Evolutionary conservation across 1,140 invertebrate genomes (phyloP).

Genomic region (Wiebesia pumilae): DNA sequence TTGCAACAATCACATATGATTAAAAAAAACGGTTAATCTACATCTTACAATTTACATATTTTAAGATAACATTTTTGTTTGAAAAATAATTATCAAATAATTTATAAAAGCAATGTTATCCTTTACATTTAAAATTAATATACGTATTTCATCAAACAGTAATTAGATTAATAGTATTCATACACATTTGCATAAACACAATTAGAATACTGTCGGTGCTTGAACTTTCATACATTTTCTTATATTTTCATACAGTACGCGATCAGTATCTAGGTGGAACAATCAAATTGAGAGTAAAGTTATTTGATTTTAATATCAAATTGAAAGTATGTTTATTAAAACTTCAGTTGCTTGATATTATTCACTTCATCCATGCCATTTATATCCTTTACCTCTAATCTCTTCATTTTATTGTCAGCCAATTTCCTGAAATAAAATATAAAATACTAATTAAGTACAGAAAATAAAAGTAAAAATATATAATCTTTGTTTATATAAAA

Average conservation of each 20-base stretch:
- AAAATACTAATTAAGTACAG: not conserved
- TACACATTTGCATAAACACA: not conserved
- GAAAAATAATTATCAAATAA: not conserved
- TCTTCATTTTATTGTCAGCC: not conserved
- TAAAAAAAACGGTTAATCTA: not conserved
- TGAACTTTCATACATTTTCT: not conserved
- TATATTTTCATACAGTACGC: not conserved
- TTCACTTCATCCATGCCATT: conserved; percentile 43
- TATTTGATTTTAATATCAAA: not conserved
- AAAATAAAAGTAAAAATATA: not conserved
- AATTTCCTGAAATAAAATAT: conserved; percentile 36
- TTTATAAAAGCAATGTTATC: not conserved
- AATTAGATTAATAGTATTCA: not conserved
- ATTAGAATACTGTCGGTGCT: not conserved
- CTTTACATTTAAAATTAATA: not conserved
- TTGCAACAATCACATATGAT: not conserved
- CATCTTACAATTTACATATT: not conserved
- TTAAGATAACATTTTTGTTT: not conserved
- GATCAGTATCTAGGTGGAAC: not conserved
- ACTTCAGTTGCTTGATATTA: not conserved
- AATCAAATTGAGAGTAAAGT: not conserved
- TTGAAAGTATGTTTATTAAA: not conserved
- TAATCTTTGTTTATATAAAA: too few species aligned
- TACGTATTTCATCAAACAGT: not conserved
- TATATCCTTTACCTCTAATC: conserved; percentile 55